phyloP scores from a whole-genome alignment of 1,140 invertebrate genomes.

The Drosophila yakuba region DNA sequence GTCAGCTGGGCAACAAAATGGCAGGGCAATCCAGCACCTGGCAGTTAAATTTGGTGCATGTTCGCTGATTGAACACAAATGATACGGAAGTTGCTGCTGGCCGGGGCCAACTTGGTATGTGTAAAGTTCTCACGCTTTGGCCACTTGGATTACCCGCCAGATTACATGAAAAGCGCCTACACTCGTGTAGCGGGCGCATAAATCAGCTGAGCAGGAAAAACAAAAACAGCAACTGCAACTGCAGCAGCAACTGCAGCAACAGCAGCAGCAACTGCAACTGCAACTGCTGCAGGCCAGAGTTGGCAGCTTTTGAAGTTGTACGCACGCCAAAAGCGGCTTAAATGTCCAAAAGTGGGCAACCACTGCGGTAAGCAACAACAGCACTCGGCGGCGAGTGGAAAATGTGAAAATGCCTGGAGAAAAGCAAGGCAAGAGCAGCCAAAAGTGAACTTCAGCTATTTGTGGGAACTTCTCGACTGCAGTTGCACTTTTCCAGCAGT shows the following conservation, averaged over 20 bases:
- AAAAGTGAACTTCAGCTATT: constrained; percentile 64
- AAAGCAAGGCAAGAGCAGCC: constrained; percentile 61
- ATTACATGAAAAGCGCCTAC: constrained; percentile 82
- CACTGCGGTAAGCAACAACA: constrained; percentile 54
- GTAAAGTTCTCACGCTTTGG: constrained; percentile 81
- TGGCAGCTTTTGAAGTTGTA: constrained; percentile 73
- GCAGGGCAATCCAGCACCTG: constrained; percentile 57
- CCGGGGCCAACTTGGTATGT: constrained; percentile 52
- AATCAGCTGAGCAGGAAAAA: constrained; percentile 65
- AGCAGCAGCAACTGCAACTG: constrained; percentile 26
- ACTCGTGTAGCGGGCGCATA: constrained; percentile 64
- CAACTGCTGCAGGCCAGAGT: constrained; percentile 50
- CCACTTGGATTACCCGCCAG: constrained; percentile 81
- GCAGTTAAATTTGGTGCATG: constrained; percentile 80
- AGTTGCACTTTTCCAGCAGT: constrained; percentile 28
- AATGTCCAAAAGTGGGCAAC: constrained; percentile 81
- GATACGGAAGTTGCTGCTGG: constrained; percentile 72
- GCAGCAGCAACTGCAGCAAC: constrained; percentile 3
- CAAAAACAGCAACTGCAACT: constrained; percentile 6
- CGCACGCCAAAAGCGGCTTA: constrained; percentile 83
- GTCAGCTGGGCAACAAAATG: constrained; percentile 15
- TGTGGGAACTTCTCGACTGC: constrained; percentile 64
- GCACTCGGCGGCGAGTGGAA: constrained; percentile 58
- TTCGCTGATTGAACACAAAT: constrained; percentile 81
- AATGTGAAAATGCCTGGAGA: constrained; percentile 79